These are phyloP conservation scores for Lordiphosa mommai DNA, from an alignment of 1,140 invertebrate genomes.

Conservation along the genomic window DNA sequence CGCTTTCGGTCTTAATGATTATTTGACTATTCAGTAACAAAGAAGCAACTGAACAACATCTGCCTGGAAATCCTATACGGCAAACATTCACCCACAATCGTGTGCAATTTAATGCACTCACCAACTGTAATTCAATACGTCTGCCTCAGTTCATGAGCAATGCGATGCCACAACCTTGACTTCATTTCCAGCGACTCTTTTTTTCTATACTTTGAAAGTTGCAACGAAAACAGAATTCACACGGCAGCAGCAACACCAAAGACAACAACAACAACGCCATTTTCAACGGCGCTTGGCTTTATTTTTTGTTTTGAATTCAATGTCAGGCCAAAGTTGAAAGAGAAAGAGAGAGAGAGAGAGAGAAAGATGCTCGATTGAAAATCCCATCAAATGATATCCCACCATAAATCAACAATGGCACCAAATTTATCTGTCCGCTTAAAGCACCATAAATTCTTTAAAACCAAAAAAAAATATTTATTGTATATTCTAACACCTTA, in stretches of 20 bases:
- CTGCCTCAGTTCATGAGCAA: conserved; percentile 42
- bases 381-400: conserved; percentile 57
- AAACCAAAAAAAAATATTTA: conserved; percentile 13
- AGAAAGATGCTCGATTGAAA: conserved; percentile 5
- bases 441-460: conserved; percentile 65
- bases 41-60: neutral
- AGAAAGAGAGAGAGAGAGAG: conserved; percentile 3
- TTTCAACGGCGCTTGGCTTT: conserved; percentile 43
- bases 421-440: conserved; percentile 58
- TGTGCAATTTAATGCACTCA: conserved; percentile 43
- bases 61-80: conserved; percentile 31
- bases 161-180: conserved; percentile 58
- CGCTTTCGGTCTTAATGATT: no score
- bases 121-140: conserved; percentile 48
- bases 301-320: conserved; percentile 37
- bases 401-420: conserved; percentile 77
- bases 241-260: conserved; percentile 28
- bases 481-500: no score
- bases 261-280: conserved; percentile 30
- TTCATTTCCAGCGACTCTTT: conserved; percentile 62
- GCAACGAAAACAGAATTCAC: conserved; percentile 73
- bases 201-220: conserved; percentile 64
- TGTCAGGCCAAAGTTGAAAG: conserved; percentile 47
- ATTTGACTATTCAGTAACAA: conserved; percentile 1
- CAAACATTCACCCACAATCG: conserved; percentile 52